Evolutionary conservation across 2,797 vertebrate genomes (phyloP), one percentile per base, ranked within the genome.

Genomic region (Danio aesculapii): DNA sequence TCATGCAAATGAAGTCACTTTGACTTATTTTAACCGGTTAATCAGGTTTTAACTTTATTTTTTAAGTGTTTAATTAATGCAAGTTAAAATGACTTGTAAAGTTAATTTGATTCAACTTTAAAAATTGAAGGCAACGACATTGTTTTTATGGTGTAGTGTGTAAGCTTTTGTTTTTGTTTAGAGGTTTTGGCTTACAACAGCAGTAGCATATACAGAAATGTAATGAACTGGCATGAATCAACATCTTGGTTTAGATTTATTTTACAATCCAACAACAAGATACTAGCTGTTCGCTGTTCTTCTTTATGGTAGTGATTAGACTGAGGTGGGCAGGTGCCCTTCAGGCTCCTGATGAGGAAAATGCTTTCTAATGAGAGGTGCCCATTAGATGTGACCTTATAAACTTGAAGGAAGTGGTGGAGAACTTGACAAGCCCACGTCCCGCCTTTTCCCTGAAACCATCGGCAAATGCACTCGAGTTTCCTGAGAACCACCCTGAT

Each of bases 371-470:
- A 53, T 79, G 57, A 78, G 47, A 53, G 39, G 39, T 19, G 50
- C 43, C 62, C 21, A 44, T 82, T 63, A 53, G 16, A 83, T 14
- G n/a, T 59, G 83, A 88, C 75, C 55, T 75, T 71, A 70, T 49
- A 74, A 66, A 70, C 84, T 30, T 53, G 77, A 66, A 82, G 46
- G 58, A 78, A 86, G 14, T 64, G 75, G 50, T 47, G 30, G 6
- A 75, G 41, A 47, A 47, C 16, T 55, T 77, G 71, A 73, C 62
- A 73, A 67, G 62, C 44, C 50, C 6, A n/a, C 68, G 55, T 77
- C 79, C 71, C 64, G 59, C 66, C 58, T 46, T 69, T 81, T 55
- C 64, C 80, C 8, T 66, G 50, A 68, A 84, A 88, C 86, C 49
- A 66, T 76, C 1, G 58, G 63, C 52, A 83, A 58, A 64, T 44